A percentile compares a stretch with the other conserved stretches of the same genome.
Evolutionary conservation across 2,888 invertebrate genomes (phyloP).

Genomic region (Ormyrus thymus): DNA sequence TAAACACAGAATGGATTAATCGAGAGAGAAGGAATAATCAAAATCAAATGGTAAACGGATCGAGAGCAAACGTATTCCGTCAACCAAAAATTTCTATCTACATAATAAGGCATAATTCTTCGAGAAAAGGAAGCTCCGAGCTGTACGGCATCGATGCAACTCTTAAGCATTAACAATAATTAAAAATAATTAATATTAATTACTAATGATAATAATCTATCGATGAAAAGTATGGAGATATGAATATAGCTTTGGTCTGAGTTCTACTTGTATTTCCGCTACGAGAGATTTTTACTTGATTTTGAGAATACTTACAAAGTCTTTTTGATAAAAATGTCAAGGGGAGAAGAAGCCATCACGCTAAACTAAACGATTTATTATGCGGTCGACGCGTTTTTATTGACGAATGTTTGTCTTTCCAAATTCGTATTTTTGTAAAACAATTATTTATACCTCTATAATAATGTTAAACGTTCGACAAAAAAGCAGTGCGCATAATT

Average conservation of each 20-base stretch:
- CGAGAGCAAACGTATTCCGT: constrained; percentile 12
- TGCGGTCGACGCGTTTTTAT: constrained; percentile 60
- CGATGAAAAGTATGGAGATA: constrained; percentile 12
- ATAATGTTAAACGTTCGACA: constrained; percentile 53
- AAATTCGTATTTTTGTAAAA: constrained; percentile 74
- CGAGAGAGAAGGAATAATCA: constrained; percentile 41
- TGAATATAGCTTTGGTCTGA: constrained; percentile 28
- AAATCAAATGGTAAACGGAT: constrained; percentile 31
- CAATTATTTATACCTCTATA: constrained; percentile 68
- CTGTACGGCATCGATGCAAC: constrained; percentile 9
- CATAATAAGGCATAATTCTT: neutral
- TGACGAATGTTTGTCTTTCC: constrained; percentile 67
- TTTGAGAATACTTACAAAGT: constrained; percentile 12
- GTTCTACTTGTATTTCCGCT: constrained; percentile 37
- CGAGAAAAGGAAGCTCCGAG: constrained; percentile 11
- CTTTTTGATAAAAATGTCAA: constrained; percentile 6
- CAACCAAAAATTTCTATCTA: constrained; percentile 31
- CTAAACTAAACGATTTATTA: constrained; percentile 34
- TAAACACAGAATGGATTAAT: constrained; percentile 35
- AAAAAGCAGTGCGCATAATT: constrained; percentile 18
- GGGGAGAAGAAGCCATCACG: neutral
- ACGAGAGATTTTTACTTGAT: constrained; percentile 32
- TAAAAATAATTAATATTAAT: constrained; percentile 10
- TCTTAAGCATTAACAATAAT: constrained; percentile 37
- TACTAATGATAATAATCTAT: constrained; percentile 21